Conservation (phyloP, 2,888 invertebrate species). For the Diplazon laetatorius region DNA sequence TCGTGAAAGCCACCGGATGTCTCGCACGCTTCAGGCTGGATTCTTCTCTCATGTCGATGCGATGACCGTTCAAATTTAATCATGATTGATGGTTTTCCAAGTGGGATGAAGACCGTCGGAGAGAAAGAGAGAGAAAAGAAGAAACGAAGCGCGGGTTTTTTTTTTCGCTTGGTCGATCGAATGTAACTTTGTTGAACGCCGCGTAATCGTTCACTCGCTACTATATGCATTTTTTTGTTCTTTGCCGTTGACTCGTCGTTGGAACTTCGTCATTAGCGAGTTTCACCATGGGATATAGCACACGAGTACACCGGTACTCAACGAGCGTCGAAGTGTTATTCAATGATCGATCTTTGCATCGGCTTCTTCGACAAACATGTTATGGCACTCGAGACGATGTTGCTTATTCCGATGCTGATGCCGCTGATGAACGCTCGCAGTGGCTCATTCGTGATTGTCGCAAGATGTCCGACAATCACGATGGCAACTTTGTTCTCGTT, state of each 20-base stretch:
- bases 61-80: slow-evolving; percentile 39
- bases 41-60: slow-evolving; percentile 25
- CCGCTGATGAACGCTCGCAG: background rate
- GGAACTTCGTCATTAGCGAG: slow-evolving; percentile 43
- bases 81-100: slow-evolving; percentile 35
- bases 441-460: slow-evolving; percentile 2
- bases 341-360: slow-evolving; percentile 52
- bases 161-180: slow-evolving; percentile 32
- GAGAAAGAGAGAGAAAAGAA: background rate
- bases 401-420: background rate
- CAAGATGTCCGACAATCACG: background rate
- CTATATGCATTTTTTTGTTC: background rate
- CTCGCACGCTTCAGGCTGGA: slow-evolving; percentile 14
- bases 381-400: slow-evolving; percentile 39
- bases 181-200: background rate
- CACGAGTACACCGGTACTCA: slow-evolving; percentile 30
- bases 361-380: slow-evolving; percentile 29
- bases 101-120: background rate
- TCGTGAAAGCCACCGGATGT: slow-evolving; percentile 39
- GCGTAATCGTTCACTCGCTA: background rate
- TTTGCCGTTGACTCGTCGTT: slow-evolving; percentile 3
- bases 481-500: too few species aligned
- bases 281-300: slow-evolving; percentile 39
- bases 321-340: slow-evolving; percentile 48
- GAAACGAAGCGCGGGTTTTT: background rate